Conservation (phyloP, 2,888 invertebrate genomes). For the Lycia hirtaria region DNA sequence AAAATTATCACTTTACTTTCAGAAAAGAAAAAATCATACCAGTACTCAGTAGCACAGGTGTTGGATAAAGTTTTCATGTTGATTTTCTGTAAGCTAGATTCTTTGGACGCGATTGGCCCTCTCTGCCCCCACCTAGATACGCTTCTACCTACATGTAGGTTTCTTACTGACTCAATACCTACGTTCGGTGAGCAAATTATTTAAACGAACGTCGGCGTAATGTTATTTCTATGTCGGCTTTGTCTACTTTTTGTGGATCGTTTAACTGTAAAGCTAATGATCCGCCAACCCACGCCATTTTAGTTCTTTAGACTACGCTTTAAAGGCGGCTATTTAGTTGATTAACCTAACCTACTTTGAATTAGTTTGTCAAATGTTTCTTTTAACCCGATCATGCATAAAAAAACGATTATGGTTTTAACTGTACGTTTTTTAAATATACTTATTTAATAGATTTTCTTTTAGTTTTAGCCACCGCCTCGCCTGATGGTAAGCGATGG, state of each 20-base stretch:
- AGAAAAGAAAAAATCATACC: too few species aligned
- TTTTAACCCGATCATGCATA: neutral
- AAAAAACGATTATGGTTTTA: too few species aligned
- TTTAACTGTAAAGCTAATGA: constrained; percentile 40
- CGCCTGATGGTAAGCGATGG: too few species aligned
- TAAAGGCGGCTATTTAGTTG: constrained; percentile 23
- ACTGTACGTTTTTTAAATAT: too few species aligned
- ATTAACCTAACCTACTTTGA: constrained; percentile 22
- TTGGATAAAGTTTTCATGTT: too few species aligned
- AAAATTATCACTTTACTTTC: too few species aligned
- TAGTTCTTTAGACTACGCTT: constrained; percentile 20
- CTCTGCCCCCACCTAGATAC: too few species aligned
- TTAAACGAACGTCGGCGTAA: constrained; percentile 33
- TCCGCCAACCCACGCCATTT: constrained; percentile 25
- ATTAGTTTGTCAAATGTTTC: constrained; percentile 1
- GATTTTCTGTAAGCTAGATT: too few species aligned
- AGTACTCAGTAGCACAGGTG: too few species aligned
- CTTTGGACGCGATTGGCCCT: too few species aligned
- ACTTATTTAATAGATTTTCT: too few species aligned
- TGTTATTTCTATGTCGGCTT: constrained; percentile 33
- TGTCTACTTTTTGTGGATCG: constrained; percentile 39
- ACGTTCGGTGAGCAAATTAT: constrained; percentile 32
- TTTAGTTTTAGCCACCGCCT: too few species aligned
- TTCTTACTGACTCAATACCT: neutral
- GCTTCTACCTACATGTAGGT: neutral